Evolutionary conservation across 2,797 vertebrate genomes (phyloP).

Genomic region (Urophycis tenuis): DNA sequence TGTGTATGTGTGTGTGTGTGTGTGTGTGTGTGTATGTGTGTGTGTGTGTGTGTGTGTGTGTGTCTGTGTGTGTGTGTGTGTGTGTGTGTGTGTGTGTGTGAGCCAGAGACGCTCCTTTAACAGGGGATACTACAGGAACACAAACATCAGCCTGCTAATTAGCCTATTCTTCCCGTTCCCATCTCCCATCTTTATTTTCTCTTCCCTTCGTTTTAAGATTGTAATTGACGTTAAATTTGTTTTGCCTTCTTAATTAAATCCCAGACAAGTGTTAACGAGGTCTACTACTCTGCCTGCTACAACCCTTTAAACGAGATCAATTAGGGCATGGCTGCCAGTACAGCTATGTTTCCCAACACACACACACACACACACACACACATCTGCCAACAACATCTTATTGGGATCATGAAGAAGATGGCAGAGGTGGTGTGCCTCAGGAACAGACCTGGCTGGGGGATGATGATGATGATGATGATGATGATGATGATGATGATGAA

Average conservation of each 20-base stretch:
- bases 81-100: slow-evolving; percentile 33
- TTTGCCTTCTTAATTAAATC: slow-evolving; percentile 65
- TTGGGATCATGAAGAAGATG: slow-evolving; percentile 51
- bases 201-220: slow-evolving; percentile 46
- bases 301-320: slow-evolving; percentile 66
- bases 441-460: too few species aligned
- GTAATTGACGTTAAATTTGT: slow-evolving; percentile 63
- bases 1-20: background rate
- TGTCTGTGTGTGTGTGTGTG: background rate
- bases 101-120: slow-evolving; percentile 50
- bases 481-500: slow-evolving; percentile 74
- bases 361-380: background rate
- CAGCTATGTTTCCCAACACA: background rate
- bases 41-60: background rate
- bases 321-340: slow-evolving; percentile 57
- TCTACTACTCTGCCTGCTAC: slow-evolving; percentile 57
- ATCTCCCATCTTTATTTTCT: slow-evolving; percentile 32
- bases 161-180: slow-evolving; percentile 31
- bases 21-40: background rate
- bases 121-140: slow-evolving; percentile 56
- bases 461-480: too few species aligned
- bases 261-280: slow-evolving; percentile 65
- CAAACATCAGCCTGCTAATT: slow-evolving; percentile 50
- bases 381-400: slow-evolving; percentile 35
- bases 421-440: slow-evolving; percentile 52